Evolutionary conservation across 2,888 invertebrate species (phyloP).

Genomic region (Diachrysia chrysitis): DNA sequence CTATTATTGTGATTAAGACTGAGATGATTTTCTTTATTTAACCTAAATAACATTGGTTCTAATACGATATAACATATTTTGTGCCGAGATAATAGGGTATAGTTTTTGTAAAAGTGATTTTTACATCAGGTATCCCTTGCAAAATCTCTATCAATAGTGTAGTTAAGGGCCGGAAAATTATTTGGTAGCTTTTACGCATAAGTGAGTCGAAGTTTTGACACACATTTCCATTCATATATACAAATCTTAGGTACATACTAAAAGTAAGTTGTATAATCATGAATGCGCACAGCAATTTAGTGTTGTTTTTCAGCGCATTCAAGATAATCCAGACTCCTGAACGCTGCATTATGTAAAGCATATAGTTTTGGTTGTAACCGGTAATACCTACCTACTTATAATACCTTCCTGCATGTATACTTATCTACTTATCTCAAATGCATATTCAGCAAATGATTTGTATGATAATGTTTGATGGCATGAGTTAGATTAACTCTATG

Average conservation of each 20-base stretch:
- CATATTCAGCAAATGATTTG: conserved; percentile 4
- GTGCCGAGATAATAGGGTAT: no score
- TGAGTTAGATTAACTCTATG: neutral
- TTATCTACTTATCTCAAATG: neutral
- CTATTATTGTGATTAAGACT: neutral
- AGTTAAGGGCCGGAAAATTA: no score
- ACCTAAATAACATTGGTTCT: no score
- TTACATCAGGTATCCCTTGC: no score
- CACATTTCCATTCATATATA: no score
- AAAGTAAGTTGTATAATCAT: no score
- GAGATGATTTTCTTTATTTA: neutral
- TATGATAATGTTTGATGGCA: neutral
- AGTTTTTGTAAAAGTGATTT: no score
- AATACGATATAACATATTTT: no score
- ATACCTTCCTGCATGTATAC: neutral
- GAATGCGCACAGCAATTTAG: no score
- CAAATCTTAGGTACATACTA: neutral
- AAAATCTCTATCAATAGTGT: no score
- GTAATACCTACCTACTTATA: neutral
- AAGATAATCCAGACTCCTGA: neutral
- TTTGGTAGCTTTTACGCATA: no score
- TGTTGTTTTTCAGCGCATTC: neutral
- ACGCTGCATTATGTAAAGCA: neutral
- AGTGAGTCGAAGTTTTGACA: no score
- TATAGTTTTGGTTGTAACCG: neutral